A percentile compares a stretch with the other conserved stretches of the same genome.
Conservation (phyloP, 2,797 vertebrate genomes). For the Dicrostonyx torquatus region DNA sequence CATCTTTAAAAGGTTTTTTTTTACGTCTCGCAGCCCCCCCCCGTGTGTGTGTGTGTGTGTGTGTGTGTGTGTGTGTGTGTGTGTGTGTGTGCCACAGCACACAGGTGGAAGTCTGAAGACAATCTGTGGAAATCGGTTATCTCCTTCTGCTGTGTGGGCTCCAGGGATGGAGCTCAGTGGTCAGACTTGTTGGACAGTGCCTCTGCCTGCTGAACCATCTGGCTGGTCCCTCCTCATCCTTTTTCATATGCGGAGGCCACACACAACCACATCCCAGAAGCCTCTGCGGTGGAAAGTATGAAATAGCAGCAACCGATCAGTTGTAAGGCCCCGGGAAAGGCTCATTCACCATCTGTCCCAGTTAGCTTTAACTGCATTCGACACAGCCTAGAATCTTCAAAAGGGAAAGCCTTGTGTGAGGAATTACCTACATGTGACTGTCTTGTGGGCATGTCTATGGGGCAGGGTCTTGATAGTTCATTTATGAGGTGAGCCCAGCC, state of each 20-base stretch:
- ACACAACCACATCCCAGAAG: not conserved
- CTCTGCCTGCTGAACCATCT: not conserved
- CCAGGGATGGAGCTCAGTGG: not conserved
- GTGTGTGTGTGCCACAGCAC: not conserved
- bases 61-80: not conserved
- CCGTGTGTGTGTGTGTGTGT: not conserved
- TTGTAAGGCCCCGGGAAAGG: not conserved
- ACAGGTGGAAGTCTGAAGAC: not conserved
- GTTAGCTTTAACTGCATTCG: not conserved
- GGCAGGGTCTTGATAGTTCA: not conserved
- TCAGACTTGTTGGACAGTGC: not conserved
- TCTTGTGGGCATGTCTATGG: too few species aligned
- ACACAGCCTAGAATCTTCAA: not conserved
- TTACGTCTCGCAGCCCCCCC: rapidly evolving
- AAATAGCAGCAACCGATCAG: not conserved
- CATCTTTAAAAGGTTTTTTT: not conserved
- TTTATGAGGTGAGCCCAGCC: not conserved
- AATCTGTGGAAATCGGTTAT: not conserved
- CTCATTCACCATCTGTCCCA: not conserved
- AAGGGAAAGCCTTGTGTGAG: not conserved
- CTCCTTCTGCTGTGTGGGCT: not conserved
- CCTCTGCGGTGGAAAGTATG: not conserved
- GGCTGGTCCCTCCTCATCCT: too few species aligned
- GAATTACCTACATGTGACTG: not conserved
- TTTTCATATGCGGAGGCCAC: conserved; percentile 1